phyloP scores from a whole-genome alignment of 2,797 vertebrate genomes.

The Telmatherina bonti region DNA sequence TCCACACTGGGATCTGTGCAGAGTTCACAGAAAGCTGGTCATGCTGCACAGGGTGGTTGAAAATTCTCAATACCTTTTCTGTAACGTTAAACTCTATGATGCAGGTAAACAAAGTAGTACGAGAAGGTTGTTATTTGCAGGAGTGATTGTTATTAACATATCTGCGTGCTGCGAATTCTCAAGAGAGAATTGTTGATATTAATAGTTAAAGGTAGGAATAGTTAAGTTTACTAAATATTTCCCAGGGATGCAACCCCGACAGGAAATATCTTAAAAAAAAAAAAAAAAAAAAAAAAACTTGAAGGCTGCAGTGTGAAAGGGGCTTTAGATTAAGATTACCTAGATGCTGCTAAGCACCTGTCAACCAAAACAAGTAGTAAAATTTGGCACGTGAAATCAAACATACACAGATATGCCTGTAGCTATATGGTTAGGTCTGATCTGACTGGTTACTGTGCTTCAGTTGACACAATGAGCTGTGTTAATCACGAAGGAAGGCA shows the following conservation, averaged over 20 bases:
- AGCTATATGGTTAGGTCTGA: conserved; percentile 13
- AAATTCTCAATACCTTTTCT: background rate
- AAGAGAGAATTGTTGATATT: background rate
- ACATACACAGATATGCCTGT: conserved; percentile 10
- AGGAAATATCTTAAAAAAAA: background rate
- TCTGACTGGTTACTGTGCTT: conserved; percentile 21
- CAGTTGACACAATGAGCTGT: conserved; percentile 37
- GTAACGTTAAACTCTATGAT: background rate
- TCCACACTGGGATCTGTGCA: background rate
- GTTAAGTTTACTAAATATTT: too few relatives aligned
- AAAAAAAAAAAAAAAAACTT: background rate
- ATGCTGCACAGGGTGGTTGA: background rate
- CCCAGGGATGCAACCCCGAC: background rate
- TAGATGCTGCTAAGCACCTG: background rate
- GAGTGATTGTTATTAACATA: background rate
- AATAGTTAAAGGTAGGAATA: background rate
- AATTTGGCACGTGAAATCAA: conserved; percentile 42
- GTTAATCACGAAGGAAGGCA: background rate
- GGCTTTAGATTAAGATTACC: background rate
- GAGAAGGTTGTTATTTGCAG: background rate
- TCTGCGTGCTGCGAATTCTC: background rate
- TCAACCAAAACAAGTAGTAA: conserved; percentile 13
- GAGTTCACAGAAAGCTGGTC: background rate
- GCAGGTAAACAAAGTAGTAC: background rate
- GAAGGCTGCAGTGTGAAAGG: background rate